Evolutionary conservation across 2,113 vertebrate genomes (phyloP), one percentile per base, ranked within the genome.

Genomic region (Tetraodon nigroviridis): DNA sequence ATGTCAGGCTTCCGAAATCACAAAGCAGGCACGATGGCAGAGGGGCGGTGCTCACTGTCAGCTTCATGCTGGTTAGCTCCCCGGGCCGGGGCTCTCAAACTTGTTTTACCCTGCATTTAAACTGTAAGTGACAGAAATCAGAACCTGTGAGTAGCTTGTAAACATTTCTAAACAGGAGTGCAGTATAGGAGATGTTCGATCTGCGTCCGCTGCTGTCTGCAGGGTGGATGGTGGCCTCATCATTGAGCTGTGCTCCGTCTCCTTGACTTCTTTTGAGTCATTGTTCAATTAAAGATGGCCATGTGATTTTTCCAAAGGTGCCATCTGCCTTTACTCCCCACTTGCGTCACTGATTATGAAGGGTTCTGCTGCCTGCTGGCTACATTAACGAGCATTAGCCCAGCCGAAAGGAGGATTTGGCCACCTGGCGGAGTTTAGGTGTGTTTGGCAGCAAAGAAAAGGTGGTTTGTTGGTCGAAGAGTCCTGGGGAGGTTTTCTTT

Each of bases 11-110:
- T n/a, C 56, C 51, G 59, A 79, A 74, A 84, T 77, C 80, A 84
- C 80, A 86, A 70, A 75, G 51, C 84, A 69, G 67, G 73, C 83
- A 69, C 78, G 81, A 73, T 37, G 61, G 16, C 52, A 61, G 50
- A 86, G 75, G 86, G 86, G 84, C 77, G 84, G 80, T 76, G 75
- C 82, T 83, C 56, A 1, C 61, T 64, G 69, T 63, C 71, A 67
- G 64, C 47, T 29, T 61, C 61, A 24, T 19, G 60, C 16, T 44
- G 51, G 17, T 1, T 49, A 47, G n/a, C 24, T 21, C 2, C 13
- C 22, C 13, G 44, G 32, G 58, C 29, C 40, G 12, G 8, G 7
- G 32, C 17, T 5, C 46, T 17, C 50, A 15, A 51, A 44, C 11
- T 50, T 55, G 50, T 11, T 15, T 16, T 29, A 27, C 10, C 14